phyloP scores from a whole-genome alignment of 2,113 vertebrate genomes.

The Triplophysa dalaica region DNA sequence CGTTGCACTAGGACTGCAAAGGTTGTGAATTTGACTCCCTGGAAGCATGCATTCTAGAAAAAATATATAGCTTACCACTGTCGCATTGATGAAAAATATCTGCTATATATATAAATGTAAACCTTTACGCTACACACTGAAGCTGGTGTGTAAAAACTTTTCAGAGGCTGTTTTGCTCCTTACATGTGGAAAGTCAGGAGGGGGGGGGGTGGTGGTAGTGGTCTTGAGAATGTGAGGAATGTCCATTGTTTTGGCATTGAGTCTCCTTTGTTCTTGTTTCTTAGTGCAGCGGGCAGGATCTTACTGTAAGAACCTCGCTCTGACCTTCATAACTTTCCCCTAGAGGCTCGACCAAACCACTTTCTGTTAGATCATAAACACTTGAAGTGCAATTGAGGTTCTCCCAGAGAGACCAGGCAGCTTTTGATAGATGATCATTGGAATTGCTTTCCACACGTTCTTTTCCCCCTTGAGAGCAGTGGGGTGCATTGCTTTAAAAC shows the following conservation, averaged over 20 bases:
- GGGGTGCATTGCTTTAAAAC: conserved; percentile 20
- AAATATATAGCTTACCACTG: too few relatives aligned
- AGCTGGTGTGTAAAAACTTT: not conserved
- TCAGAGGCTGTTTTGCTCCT: conserved; percentile 4
- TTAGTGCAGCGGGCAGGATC: conserved; percentile 45
- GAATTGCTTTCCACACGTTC: conserved; percentile 25
- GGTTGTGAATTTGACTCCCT: too few relatives aligned
- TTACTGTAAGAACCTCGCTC: conserved; percentile 44
- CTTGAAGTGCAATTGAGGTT: conserved; percentile 39
- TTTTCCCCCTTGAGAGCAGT: conserved; percentile 17
- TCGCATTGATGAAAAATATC: not conserved
- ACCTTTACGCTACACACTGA: not conserved
- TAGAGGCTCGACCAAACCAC: conserved; percentile 27
- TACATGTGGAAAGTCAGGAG: conserved; percentile 36
- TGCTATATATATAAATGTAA: not conserved
- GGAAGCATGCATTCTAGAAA: too few relatives aligned
- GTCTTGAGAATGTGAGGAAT: conserved; percentile 59
- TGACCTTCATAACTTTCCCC: conserved; percentile 26
- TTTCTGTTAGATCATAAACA: conserved; percentile 40
- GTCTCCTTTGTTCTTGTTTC: conserved; percentile 56
- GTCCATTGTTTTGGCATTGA: conserved; percentile 57
- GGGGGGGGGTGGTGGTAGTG: conserved; percentile 9
- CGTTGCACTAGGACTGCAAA: too few relatives aligned
- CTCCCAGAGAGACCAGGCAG: conserved; percentile 11
- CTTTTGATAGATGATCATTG: conserved; percentile 20